Base-by-base conservation (phyloP, 1,140 invertebrate species). In the Drosophila mojavensis region DNA sequence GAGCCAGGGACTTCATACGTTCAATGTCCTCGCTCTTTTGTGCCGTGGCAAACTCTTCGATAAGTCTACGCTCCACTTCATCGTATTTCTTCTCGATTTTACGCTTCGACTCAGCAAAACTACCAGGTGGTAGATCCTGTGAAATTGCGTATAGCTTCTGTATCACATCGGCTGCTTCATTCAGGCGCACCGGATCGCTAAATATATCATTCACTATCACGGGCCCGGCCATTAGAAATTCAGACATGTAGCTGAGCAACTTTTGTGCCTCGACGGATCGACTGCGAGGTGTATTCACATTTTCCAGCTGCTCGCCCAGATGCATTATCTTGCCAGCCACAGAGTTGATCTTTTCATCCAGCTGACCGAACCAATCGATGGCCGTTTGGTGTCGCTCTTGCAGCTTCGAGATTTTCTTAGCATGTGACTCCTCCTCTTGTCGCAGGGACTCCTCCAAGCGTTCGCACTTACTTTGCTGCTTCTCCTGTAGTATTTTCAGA, bases 81-180 rank as follows among this genome's bases (percentile, higher is more conserved):
- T 98, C 97, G 93, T 99, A 99, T 91, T 98, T 98, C n/a, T 95
- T 94, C 90, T 95, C 94, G 66, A 99, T 99, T 93, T 97, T 98
- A 63, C 96, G 95, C 81, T 97, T 97, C 0, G 98, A 97, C 60
- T 95, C 95, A 78, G 97, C 96, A 94, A 98, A 99, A 91, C 97
- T 97, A 62, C 95, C 95, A 7, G 94, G 94, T 3, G 97, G 97
- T 28, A 99, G 93, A 93, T 99, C 98, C 94, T 99, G 98, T 2
- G 98, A 96, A 80, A 99, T 99, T 6, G 98, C 95, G 91, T 98
- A 96, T 5, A 99, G 93, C 91, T 99, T 99, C 93, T 99, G 98
- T 83, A 99, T 99, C 3, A 99, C 96, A 94, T 99, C 98, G n/a
- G 99, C 99, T 43, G 98, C 98, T 93, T 99, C 97, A 92, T 97